These are phyloP conservation scores for Trichogramma evanescens DNA, from an alignment of 2,888 invertebrate genomes.

Conservation along the genomic window DNA sequence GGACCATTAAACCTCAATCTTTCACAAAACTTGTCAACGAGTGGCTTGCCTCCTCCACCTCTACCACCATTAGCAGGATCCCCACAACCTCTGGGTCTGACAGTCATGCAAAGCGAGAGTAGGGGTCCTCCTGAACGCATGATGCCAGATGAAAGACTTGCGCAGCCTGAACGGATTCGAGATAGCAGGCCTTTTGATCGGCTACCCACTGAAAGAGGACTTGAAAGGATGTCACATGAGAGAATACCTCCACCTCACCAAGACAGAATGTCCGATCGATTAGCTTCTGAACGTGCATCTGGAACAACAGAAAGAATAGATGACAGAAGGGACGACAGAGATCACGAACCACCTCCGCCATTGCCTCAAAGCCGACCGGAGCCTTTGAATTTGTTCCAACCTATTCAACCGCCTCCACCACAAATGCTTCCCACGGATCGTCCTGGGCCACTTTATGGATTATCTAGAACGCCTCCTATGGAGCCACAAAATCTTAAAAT, in stretches of 20 bases:
- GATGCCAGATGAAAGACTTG: constrained; percentile 12
- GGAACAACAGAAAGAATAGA: constrained; percentile 18
- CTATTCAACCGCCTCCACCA: constrained; percentile 37
- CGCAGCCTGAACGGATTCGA: constrained; percentile 30
- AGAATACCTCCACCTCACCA: constrained; percentile 20
- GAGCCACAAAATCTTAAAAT: constrained; percentile 69
- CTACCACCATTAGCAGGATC: constrained; percentile 37
- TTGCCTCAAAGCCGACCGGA: constrained; percentile 33
- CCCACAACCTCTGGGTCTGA: constrained; percentile 40
- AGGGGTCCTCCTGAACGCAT: constrained; percentile 19
- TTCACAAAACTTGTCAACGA: constrained; percentile 40
- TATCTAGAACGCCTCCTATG: constrained; percentile 42
- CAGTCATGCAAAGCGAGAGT: constrained; percentile 34
- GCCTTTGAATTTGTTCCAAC: constrained; percentile 39
- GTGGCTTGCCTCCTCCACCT: constrained; percentile 20
- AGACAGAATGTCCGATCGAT: constrained; percentile 32
- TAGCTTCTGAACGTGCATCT: constrained; percentile 20
- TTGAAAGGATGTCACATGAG: constrained; percentile 16
- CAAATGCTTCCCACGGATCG: constrained; percentile 34
- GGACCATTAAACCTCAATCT: constrained; percentile 39
- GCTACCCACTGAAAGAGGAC: constrained; percentile 10
- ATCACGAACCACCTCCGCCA: constrained; percentile 27
- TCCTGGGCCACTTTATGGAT: constrained; percentile 31
- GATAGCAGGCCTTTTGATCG: constrained; percentile 8
- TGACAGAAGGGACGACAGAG: constrained; percentile 26